phyloP scores from a whole-genome alignment of 2,797 vertebrate genomes.

The Nyctalus aviator region DNA sequence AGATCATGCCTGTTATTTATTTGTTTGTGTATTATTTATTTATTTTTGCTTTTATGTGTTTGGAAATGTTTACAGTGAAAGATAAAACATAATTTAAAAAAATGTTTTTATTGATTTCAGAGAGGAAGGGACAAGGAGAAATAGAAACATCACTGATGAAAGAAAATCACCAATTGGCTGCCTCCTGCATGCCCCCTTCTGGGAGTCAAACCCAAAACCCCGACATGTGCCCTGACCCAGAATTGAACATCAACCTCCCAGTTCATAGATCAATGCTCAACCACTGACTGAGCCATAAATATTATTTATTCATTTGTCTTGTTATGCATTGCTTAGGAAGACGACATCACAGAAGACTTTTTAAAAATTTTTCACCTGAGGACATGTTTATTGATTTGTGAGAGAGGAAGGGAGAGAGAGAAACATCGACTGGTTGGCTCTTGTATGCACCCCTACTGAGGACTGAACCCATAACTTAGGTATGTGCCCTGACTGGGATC shows the following conservation, averaged over 20 bases:
- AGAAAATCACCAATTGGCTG: no score
- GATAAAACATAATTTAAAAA: not conserved
- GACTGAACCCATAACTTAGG: not conserved
- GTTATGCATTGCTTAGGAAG: not conserved
- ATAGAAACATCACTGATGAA: no score
- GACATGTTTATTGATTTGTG: not conserved
- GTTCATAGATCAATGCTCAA: no score
- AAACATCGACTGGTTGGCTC: not conserved
- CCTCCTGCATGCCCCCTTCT: no score
- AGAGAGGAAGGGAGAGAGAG: not conserved
- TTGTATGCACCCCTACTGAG: not conserved
- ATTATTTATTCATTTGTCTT: not conserved
- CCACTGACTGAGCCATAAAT: no score
- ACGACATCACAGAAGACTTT: not conserved
- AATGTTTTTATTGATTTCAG: no score
- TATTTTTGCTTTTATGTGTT: not conserved
- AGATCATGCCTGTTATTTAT: not conserved
- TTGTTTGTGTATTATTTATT: not conserved
- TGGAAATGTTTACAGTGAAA: not conserved
- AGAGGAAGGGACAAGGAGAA: no score
- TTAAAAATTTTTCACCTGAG: not conserved
- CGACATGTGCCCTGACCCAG: no score
- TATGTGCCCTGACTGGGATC: not conserved
- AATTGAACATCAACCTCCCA: no score
- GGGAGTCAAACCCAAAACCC: no score